Conservation (phyloP, 2,888 invertebrate species). For the Chouioia cunea region DNA sequence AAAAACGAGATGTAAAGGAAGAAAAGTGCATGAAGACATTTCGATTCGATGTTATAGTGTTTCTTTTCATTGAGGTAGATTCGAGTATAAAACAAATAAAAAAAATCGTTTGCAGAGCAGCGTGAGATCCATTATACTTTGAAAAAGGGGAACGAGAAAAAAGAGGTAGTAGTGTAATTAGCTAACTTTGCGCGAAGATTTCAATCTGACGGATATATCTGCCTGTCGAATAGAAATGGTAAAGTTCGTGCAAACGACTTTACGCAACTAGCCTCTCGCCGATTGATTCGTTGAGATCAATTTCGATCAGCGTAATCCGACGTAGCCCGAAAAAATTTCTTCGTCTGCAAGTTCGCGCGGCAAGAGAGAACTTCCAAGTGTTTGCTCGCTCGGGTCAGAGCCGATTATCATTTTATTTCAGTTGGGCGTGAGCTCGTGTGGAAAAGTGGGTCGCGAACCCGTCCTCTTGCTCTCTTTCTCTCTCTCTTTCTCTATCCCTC, state of each 20-base stretch:
- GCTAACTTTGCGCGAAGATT: constrained; percentile 34
- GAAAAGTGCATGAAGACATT: constrained; percentile 1
- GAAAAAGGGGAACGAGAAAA: background rate
- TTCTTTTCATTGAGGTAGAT: too few species aligned
- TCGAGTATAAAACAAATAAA: too few species aligned
- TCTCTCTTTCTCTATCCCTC: background rate
- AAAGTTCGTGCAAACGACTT: constrained; percentile 39
- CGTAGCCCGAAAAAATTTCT: constrained; percentile 23
- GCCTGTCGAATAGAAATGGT: background rate
- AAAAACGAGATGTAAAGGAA: background rate
- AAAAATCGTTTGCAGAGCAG: background rate
- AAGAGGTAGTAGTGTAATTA: constrained; percentile 23
- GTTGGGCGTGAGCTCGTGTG: background rate
- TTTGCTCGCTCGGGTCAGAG: too few species aligned
- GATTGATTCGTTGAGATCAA: constrained; percentile 8
- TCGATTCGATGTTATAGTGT: constrained; percentile 2
- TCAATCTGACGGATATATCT: constrained; percentile 43
- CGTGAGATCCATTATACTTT: background rate
- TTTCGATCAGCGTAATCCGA: background rate
- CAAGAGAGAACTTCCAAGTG: background rate
- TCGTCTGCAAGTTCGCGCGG: background rate
- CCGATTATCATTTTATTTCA: too few species aligned
- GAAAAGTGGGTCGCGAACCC: background rate
- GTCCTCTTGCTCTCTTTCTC: background rate
- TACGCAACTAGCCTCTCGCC: constrained; percentile 34